Evolutionary conservation across 2,888 invertebrate genomes (phyloP), one percentile per base, ranked within the genome.

Genomic region (Volucella inflata): DNA sequence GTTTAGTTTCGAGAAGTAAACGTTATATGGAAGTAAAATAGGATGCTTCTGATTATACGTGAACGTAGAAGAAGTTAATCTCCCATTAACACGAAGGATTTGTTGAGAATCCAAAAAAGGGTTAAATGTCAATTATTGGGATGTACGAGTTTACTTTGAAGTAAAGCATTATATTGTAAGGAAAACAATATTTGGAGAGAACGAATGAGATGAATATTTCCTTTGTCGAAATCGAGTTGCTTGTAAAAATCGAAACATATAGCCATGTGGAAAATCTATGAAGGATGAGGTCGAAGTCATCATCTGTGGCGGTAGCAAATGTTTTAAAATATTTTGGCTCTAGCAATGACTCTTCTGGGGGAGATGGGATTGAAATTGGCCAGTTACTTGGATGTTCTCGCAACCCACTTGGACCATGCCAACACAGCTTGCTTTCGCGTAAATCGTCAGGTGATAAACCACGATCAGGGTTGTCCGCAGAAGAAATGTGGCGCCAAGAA

Each of bases 401-500:
- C n/a, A n/a, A n/a, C n/a, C n/a, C n/a, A n/a, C n/a, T n/a, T n/a
- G n/a, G n/a, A n/a, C n/a, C n/a, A n/a, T n/a, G n/a, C n/a, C n/a
- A 11, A 51, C 53, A 67, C 12, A 65, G 11, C 10, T 17, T 1
- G 4, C 8, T n/a, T 0, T 8, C 8, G 21, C 16, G 42, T 30
- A 68, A 36, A 44, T 55, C 68, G 0, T 0, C 8, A n/a, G 68
- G 68, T 2, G 44, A 17, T 1, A 17, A 6, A 8, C 68, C 46
- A 0, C 68, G 44, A 4, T 51, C 53, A 11, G 53, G 51, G 8
- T 67, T 67, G 2, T 21, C 36, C n/a, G 44, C 11, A 4, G 55
- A 70, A 2, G 16, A 16, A 17, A 57, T 14, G 12, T 68, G 68
- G 36, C 6, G 11, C 68, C 55, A 68, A 2, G 12, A 46, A 8